These are phyloP conservation scores for Lottia scabra DNA, from an alignment of 2,888 invertebrate species.

Conservation along the genomic window DNA sequence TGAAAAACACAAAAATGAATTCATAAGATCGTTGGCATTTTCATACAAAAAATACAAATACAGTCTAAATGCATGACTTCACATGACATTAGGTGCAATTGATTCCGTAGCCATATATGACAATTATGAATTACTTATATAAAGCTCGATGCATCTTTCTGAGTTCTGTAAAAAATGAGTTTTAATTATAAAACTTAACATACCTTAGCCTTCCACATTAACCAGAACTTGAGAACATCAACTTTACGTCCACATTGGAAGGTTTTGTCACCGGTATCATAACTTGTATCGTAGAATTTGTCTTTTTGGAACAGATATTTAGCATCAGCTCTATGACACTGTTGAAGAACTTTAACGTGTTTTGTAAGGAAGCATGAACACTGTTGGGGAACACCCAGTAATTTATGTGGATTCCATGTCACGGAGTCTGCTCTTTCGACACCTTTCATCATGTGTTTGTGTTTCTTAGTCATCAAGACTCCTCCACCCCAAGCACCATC, in stretches of 20 bases:
- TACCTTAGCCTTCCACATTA: constrained; percentile 98
- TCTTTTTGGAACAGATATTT: constrained; percentile 99
- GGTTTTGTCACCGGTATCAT: constrained; percentile 98
- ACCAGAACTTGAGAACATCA: constrained; percentile 98
- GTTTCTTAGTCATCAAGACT: constrained; percentile 84
- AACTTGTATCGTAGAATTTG: constrained; percentile 96
- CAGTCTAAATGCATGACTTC: too few relatives aligned
- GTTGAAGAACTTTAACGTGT: constrained; percentile 92
- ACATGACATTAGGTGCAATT: too few relatives aligned
- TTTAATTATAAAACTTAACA: constrained; percentile 9
- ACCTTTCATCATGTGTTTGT: constrained; percentile 89
- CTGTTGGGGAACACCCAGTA: constrained; percentile 96
- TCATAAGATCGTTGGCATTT: too few relatives aligned
- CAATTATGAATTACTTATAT: too few relatives aligned
- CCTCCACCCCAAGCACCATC: constrained; percentile 78
- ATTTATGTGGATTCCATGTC: constrained; percentile 99
- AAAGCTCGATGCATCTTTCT: too few relatives aligned
- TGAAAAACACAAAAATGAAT: background rate
- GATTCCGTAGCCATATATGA: too few relatives aligned
- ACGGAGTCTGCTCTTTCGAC: constrained; percentile 91
- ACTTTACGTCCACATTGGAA: constrained; percentile 99
- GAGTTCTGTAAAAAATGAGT: too few relatives aligned
- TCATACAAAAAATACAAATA: too few relatives aligned
- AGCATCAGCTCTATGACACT: constrained; percentile 95
- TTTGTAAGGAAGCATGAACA: constrained; percentile 97